Evolutionary conservation across 2,888 invertebrate genomes (phyloP).

Genomic region (Parnassius smintheus): DNA sequence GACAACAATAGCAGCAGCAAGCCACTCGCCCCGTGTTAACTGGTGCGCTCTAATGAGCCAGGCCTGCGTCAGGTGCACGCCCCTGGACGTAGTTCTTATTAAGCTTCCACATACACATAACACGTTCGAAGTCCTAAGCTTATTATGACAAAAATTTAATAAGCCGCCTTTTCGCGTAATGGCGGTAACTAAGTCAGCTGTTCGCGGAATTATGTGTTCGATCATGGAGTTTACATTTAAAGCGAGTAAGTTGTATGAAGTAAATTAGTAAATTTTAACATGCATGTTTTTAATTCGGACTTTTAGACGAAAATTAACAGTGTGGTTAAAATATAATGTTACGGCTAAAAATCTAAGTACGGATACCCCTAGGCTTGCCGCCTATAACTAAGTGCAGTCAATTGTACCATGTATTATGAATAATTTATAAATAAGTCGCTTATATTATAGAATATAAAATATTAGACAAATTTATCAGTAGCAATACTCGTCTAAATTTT

Average conservation of each 20-base stretch:
- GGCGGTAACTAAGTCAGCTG: constrained; percentile 70
- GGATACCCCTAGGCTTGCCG: no score
- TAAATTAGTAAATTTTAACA: no score
- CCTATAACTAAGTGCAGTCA: no score
- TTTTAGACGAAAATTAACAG: no score
- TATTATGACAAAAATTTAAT: constrained; percentile 9
- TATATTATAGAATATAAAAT: no score
- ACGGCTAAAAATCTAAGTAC: no score
- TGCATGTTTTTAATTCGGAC: no score
- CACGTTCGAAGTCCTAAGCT: constrained; percentile 36
- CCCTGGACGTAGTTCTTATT: constrained; percentile 53
- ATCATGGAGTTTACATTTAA: constrained; percentile 77
- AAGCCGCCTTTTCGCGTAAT: constrained; percentile 38
- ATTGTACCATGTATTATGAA: no score
- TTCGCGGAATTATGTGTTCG: constrained; percentile 75
- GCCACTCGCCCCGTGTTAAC: constrained; percentile 63
- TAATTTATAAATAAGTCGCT: no score
- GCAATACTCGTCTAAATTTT: no score
- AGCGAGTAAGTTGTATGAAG: constrained; percentile 65
- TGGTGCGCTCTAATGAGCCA: constrained; percentile 76
- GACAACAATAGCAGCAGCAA: constrained; percentile 71
- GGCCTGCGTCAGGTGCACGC: constrained; percentile 52
- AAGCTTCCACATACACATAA: constrained; percentile 51
- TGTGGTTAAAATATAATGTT: no score
- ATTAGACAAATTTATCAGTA: no score